Evolutionary conservation across 1,140 invertebrate genomes (phyloP).

Genomic region (Drosophila mauritiana): DNA sequence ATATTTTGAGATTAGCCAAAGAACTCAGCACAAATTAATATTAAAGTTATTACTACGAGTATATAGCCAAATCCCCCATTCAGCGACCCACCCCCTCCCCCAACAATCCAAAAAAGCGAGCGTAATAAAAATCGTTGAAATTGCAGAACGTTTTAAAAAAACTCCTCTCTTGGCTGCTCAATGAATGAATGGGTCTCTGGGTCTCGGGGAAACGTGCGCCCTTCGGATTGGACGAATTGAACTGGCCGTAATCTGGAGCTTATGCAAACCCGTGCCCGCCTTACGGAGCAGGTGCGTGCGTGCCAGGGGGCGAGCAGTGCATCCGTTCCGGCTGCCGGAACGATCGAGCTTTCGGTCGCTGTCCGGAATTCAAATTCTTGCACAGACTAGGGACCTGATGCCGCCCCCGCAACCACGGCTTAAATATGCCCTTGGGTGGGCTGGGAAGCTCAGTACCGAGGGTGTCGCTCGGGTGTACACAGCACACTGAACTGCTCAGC

Average conservation of each 20-base stretch:
- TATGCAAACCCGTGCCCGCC: conserved; percentile 27
- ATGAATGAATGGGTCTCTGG: conserved; percentile 23
- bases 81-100: conserved; percentile 15
- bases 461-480: conserved; percentile 33
- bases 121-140: conserved; percentile 70
- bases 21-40: conserved; percentile 45
- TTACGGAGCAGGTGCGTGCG: conserved; percentile 43
- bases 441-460: conserved; percentile 48
- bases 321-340: conserved; percentile 35
- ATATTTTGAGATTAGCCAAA: conserved; percentile 14
- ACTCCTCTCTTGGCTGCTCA: not conserved
- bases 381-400: conserved; percentile 20
- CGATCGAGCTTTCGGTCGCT: conserved; percentile 6
- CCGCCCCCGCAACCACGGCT: conserved; percentile 7
- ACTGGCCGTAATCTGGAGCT: conserved; percentile 21
- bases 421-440: conserved; percentile 44
- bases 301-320: conserved; percentile 1
- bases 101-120: conserved; percentile 1
- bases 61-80: conserved; percentile 26
- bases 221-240: not conserved
- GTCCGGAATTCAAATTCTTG: conserved; percentile 44
- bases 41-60: conserved; percentile 32
- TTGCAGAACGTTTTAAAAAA: conserved; percentile 62
- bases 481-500: conserved; percentile 14
- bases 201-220: conserved; percentile 11